Conservation (phyloP, 2,797 vertebrate genomes). For the Notolepis coatsorum region DNA sequence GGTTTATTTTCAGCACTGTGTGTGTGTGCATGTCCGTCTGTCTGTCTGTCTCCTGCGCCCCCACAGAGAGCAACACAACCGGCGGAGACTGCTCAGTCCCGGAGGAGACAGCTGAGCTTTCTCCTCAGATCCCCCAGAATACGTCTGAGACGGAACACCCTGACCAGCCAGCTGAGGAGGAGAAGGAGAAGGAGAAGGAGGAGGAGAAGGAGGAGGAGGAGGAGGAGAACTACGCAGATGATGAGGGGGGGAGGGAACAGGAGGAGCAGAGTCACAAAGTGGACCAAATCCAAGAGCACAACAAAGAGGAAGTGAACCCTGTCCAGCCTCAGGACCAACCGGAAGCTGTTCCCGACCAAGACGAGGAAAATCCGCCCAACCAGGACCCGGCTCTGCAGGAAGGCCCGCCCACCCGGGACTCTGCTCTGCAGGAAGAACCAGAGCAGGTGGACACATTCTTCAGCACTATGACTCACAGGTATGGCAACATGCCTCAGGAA, state of each 20-base stretch:
- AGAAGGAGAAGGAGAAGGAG: constrained; percentile 25
- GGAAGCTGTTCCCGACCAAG: constrained; percentile 40
- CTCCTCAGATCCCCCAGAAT: constrained; percentile 43
- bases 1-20: background rate
- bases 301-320: constrained; percentile 28
- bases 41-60: background rate
- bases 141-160: constrained; percentile 50
- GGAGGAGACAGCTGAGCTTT: constrained; percentile 50
- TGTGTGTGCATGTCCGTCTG: background rate
- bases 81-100: constrained; percentile 26
- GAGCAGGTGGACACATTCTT: constrained; percentile 93
- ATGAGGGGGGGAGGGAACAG: constrained; percentile 42
- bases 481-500: constrained; percentile 73
- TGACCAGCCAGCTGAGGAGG: constrained; percentile 37
- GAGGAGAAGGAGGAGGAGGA: constrained; percentile 15
- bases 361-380: constrained; percentile 42
- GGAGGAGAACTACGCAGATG: constrained; percentile 32
- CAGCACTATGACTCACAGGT: constrained; percentile 98
- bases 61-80: constrained; percentile 46
- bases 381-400: constrained; percentile 42
- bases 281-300: constrained; percentile 50
- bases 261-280: constrained; percentile 43
- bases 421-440: constrained; percentile 36
- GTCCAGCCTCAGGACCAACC: constrained; percentile 37
- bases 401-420: constrained; percentile 33